phyloP scores from a whole-genome alignment of 2,888 invertebrate genomes.

The Hydrotaea cyrtoneurina region DNA sequence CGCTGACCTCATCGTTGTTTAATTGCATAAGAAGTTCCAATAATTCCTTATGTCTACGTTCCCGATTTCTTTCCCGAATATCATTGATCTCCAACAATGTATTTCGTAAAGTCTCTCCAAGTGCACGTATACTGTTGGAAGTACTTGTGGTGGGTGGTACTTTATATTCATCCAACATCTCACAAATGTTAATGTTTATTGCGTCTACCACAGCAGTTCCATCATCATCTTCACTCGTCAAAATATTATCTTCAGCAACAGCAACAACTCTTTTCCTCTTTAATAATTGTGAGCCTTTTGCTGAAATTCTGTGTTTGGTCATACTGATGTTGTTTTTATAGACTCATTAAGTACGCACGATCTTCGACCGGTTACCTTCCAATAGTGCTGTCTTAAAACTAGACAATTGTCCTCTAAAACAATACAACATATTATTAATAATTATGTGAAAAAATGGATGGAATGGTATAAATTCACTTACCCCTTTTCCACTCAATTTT shows the following conservation, averaged over 20 bases:
- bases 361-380: no score
- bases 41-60: slow-evolving; percentile 68
- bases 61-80: slow-evolving; percentile 67
- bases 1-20: slow-evolving; percentile 1
- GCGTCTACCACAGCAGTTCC: not conserved
- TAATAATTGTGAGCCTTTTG: not conserved
- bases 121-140: not conserved
- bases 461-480: no score
- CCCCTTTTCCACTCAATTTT: no score
- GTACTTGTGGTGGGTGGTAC: not conserved
- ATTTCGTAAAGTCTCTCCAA: slow-evolving; percentile 66
- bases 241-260: slow-evolving; percentile 21
- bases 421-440: no score
- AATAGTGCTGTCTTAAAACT: no score
- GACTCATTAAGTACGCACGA: no score
- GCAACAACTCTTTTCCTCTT: slow-evolving; percentile 42
- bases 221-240: slow-evolving; percentile 34
- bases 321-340: slow-evolving; percentile 26
- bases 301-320: slow-evolving; percentile 7
- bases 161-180: slow-evolving; percentile 44
- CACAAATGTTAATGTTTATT: slow-evolving; percentile 38
- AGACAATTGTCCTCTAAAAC: no score
- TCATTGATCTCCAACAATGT: slow-evolving; percentile 69
- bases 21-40: slow-evolving; percentile 51
- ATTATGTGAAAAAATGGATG: no score